Conservation (phyloP, 2,888 invertebrate species). For the Stramonita haemastoma region DNA sequence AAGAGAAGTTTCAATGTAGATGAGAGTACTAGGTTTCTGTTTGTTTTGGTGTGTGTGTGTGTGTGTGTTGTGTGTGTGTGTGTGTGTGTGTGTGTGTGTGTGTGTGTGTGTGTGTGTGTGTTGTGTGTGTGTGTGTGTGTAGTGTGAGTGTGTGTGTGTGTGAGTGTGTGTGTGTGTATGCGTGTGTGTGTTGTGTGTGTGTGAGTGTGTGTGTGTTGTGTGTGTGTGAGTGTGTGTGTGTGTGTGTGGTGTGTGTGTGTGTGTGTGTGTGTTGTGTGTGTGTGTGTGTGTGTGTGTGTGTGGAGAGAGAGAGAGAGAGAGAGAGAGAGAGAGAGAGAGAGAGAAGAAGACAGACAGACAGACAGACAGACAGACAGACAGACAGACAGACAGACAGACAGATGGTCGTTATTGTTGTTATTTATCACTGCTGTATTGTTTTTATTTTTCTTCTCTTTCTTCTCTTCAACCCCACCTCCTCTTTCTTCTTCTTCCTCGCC, state of each 20-base stretch:
- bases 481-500: too few species aligned
- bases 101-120: neutral
- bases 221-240: neutral
- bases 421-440: neutral
- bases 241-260: neutral
- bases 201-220: neutral
- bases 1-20: too few species aligned
- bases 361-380: neutral
- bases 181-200: neutral
- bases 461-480: too few species aligned
- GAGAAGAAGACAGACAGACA: neutral
- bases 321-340: neutral
- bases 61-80: conserved; percentile 14
- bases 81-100: neutral
- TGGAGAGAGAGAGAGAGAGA: too few species aligned
- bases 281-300: too few species aligned
- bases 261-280: too few species aligned
- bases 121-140: too few species aligned
- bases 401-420: neutral
- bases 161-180: too few species aligned
- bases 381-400: neutral
- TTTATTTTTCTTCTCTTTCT: too few species aligned
- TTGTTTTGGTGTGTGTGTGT: neutral
- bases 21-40: neutral
- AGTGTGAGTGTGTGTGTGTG: too few species aligned